Conservation (phyloP, 2,888 invertebrate genomes). For the Apodemia hepburni region DNA sequence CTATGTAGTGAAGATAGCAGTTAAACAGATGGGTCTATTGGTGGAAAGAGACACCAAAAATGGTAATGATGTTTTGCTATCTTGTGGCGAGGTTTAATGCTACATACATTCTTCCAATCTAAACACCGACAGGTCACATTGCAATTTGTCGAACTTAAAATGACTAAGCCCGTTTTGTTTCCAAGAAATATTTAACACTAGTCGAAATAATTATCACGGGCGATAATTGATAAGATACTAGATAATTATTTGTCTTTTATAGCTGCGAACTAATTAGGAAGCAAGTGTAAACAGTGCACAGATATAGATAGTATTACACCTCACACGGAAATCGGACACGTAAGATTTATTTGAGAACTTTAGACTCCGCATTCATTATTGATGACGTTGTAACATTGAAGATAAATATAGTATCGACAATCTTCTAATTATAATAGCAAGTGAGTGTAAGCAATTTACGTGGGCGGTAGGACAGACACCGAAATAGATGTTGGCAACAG, state of each 20-base stretch:
- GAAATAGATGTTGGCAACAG: constrained; percentile 73
- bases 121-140: not conserved
- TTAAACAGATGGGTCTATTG: too few relatives aligned
- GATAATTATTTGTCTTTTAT: not conserved
- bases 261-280: not conserved
- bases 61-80: too few relatives aligned
- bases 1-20: too few relatives aligned
- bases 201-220: not conserved
- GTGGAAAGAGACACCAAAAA: too few relatives aligned
- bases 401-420: constrained; percentile 58
- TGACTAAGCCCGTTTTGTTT: not conserved
- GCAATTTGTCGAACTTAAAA: not conserved
- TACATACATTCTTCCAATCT: too few relatives aligned
- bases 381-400: constrained; percentile 31
- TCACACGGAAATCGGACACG: constrained; percentile 2
- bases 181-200: not conserved
- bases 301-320: not conserved
- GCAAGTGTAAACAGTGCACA: not conserved
- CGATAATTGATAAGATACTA: constrained; percentile 1
- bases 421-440: constrained; percentile 75
- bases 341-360: constrained; percentile 15
- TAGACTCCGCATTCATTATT: constrained; percentile 15
- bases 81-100: too few relatives aligned
- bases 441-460: constrained; percentile 76
- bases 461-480: constrained; percentile 56